Percentiles rank a stretch among this genome's conserved stretches.
These are phyloP conservation scores for Cataglyphis livida DNA, from an alignment of 2,888 invertebrate species.

Conservation along the genomic window DNA sequence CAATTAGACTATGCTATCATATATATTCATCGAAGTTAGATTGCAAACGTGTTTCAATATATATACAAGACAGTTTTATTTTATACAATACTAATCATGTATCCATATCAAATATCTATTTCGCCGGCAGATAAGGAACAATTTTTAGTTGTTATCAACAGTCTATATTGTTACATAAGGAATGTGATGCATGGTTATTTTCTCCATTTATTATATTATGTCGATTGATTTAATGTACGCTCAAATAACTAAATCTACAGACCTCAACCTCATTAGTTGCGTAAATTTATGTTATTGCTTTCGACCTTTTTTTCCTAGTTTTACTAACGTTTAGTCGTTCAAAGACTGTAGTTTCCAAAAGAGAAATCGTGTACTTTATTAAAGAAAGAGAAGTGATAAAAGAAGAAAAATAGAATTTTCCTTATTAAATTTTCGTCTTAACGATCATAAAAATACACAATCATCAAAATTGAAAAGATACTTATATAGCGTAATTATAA, in stretches of 20 bases:
- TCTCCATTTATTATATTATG: not conserved
- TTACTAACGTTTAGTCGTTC: not conserved
- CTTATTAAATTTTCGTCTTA: constrained; percentile 2
- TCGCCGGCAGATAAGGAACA: not conserved
- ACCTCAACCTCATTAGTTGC: constrained; percentile 13
- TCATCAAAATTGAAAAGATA: not conserved
- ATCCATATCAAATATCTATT: not conserved
- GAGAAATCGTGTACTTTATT: not conserved
- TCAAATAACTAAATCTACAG: not conserved
- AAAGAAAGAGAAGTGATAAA: constrained; percentile 9
- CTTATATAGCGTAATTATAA: not conserved
- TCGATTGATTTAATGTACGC: not conserved
- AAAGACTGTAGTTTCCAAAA: constrained; percentile 11
- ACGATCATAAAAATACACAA: not conserved
- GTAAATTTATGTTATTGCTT: constrained; percentile 4
- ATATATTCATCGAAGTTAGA: constrained; percentile 70
- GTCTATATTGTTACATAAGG: not conserved
- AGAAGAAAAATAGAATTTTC: not conserved
- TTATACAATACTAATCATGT: not conserved
- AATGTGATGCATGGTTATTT: not conserved
- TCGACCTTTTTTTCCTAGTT: not conserved
- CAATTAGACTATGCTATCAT: constrained; percentile 70
- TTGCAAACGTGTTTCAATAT: constrained; percentile 58
- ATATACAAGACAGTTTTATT: not conserved
- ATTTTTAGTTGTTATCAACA: constrained; percentile 6